phyloP scores from a whole-genome alignment of 2,888 invertebrate species.

The Heliothis peltigera region DNA sequence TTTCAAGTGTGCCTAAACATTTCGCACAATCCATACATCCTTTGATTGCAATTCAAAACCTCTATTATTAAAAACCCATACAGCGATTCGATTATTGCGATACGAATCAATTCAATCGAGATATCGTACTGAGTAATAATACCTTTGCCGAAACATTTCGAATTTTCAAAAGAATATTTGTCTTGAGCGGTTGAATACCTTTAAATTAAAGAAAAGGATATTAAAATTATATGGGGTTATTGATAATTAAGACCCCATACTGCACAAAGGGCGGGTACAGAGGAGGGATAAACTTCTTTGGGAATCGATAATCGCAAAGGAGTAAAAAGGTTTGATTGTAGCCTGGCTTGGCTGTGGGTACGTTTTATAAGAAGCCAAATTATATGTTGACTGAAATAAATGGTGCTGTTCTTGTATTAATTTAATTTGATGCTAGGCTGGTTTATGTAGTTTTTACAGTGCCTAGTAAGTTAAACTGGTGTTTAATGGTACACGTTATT shows the following conservation, averaged over 20 bases:
- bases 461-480: neutral
- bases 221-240: conserved; percentile 47
- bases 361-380: conserved; percentile 14
- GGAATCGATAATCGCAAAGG: conserved; percentile 8
- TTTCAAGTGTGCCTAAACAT: conserved; percentile 8
- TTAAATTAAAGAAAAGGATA: conserved; percentile 31
- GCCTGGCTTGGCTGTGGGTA: conserved; percentile 11
- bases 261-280: conserved; percentile 29
- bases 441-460: neutral
- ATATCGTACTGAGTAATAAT: conserved; percentile 75
- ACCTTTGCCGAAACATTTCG: conserved; percentile 73
- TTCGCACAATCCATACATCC: conserved; percentile 48
- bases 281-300: conserved; percentile 7
- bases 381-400: conserved; percentile 21
- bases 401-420: conserved; percentile 5
- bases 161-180: conserved; percentile 66
- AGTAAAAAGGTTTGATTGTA: conserved; percentile 3
- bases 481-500: conserved; percentile 2
- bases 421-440: conserved; percentile 6
- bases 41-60: conserved; percentile 68
- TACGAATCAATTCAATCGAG: conserved; percentile 64
- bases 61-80: conserved; percentile 72
- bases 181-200: conserved; percentile 30
- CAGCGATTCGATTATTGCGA: conserved; percentile 69
- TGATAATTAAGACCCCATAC: conserved; percentile 43